Evolutionary conservation across 2,888 invertebrate species (phyloP).

Genomic region (Ormia ochracea): DNA sequence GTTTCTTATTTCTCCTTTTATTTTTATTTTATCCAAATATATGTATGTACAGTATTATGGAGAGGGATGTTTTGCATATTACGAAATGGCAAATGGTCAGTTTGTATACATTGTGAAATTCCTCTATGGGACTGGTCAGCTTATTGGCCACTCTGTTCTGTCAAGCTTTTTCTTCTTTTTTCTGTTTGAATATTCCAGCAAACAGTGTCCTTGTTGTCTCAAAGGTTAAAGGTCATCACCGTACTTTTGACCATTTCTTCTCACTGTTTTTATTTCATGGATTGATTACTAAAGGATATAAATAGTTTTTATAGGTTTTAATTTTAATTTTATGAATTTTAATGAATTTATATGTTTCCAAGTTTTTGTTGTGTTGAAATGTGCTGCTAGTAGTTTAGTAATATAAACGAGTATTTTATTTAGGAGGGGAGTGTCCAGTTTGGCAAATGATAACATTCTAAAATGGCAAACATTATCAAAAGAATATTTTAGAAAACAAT

Average conservation of each 20-base stretch:
- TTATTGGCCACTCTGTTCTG: constrained; percentile 71
- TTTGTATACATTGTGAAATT: constrained; percentile 37
- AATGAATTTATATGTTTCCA: constrained; percentile 72
- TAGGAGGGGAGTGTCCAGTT: constrained; percentile 58
- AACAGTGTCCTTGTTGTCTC: constrained; percentile 55
- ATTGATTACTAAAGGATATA: constrained; percentile 38
- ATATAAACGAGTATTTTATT: too few relatives aligned
- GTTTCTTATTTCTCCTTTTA: constrained; percentile 57
- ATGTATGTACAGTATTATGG: not conserved
- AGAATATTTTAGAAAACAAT: not conserved
- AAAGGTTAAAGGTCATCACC: constrained; percentile 74
- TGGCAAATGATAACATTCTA: constrained; percentile 10
- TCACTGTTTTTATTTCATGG: constrained; percentile 66
- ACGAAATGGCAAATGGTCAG: constrained; percentile 59
- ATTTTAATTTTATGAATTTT: constrained; percentile 68
- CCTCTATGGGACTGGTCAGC: constrained; percentile 67
- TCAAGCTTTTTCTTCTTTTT: constrained; percentile 40
- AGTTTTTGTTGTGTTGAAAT: constrained; percentile 39
- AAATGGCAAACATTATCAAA: constrained; percentile 52
- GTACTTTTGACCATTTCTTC: constrained; percentile 73
- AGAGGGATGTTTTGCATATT: constrained; percentile 62
- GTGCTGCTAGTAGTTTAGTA: not conserved
- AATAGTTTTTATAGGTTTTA: constrained; percentile 62
- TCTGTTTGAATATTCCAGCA: not conserved
- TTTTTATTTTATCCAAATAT: not conserved